Percentiles rank a stretch among this genome's conserved stretches.
Evolutionary conservation across 2,888 invertebrate genomes (phyloP).

Genomic region (Odiellus spinosus): DNA sequence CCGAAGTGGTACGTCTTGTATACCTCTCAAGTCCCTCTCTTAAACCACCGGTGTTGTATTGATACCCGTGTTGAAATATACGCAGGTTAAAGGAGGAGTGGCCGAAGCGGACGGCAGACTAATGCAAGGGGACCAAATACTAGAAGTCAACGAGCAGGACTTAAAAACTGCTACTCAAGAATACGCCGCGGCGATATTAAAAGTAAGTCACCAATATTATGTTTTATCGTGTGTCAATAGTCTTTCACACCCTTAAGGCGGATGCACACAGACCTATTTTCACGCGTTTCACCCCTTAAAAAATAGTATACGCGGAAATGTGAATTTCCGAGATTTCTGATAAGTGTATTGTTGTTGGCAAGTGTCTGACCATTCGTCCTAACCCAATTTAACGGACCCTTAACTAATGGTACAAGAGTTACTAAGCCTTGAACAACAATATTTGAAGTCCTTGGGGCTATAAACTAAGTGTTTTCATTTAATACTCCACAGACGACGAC

Average conservation of each 20-base stretch:
- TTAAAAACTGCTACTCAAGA: constrained; percentile 52
- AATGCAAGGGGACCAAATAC: constrained; percentile 77
- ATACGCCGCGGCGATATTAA: constrained; percentile 73
- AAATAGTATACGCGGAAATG: too few species aligned
- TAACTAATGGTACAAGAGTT: too few species aligned
- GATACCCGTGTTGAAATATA: not conserved
- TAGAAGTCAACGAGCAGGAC: constrained; percentile 75
- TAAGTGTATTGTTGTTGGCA: too few species aligned
- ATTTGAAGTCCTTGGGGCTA: not conserved
- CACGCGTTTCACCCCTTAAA: too few species aligned
- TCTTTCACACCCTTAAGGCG: too few species aligned
- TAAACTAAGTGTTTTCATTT: not conserved
- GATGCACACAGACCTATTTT: too few species aligned
- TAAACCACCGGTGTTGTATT: not conserved
- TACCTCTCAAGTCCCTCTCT: not conserved
- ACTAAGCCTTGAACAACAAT: too few species aligned
- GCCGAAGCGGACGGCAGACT: constrained; percentile 72
- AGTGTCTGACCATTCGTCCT: too few species aligned
- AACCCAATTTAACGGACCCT: too few species aligned
- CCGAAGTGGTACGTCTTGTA: constrained; percentile 56
- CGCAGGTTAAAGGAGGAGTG: constrained; percentile 67
- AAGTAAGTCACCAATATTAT: constrained; percentile 31
- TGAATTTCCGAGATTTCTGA: too few species aligned
- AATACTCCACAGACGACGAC: constrained; percentile 43
- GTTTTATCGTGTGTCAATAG: too few species aligned